Percentiles rank a stretch among this genome's conserved stretches.
phyloP scores from a whole-genome alignment of 1,140 invertebrate species.

The Lepidostoma basale region DNA sequence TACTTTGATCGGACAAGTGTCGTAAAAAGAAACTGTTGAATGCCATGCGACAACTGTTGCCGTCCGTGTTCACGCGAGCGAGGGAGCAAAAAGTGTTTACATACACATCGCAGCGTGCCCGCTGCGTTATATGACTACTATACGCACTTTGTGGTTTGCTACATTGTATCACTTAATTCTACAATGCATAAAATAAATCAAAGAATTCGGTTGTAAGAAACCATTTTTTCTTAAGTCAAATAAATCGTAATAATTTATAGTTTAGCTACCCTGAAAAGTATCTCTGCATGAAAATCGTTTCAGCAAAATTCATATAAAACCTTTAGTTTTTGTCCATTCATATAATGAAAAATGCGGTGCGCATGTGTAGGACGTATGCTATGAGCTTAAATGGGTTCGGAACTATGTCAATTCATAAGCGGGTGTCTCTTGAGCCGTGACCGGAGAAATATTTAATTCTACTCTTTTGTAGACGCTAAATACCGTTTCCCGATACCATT shows the following conservation, averaged over 20 bases:
- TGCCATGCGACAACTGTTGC: conserved; percentile 40
- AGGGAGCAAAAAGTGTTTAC: conserved; percentile 32
- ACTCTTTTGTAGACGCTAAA: no score
- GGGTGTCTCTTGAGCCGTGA: background rate
- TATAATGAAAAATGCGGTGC: conserved; percentile 27
- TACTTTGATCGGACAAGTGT: conserved; percentile 15
- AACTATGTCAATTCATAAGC: conserved; percentile 28
- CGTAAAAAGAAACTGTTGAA: conserved; percentile 42
- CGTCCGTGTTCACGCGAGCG: conserved; percentile 20
- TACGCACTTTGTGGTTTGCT: background rate
- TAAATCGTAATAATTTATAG: no score
- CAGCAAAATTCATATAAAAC: background rate
- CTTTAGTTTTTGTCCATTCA: conserved; percentile 27
- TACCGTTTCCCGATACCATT: no score
- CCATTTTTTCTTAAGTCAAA: background rate
- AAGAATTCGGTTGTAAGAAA: background rate
- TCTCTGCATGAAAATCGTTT: conserved; percentile 7
- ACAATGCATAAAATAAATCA: background rate
- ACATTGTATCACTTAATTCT: background rate
- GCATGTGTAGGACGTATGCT: conserved; percentile 30
- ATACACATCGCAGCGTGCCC: conserved; percentile 11
- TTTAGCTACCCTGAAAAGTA: no score
- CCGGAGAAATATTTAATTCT: conserved; percentile 1
- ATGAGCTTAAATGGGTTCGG: background rate
- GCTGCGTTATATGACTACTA: background rate